Evolutionary conservation across 2,797 vertebrate genomes (phyloP).

Genomic region (Squalus acanthias): DNA sequence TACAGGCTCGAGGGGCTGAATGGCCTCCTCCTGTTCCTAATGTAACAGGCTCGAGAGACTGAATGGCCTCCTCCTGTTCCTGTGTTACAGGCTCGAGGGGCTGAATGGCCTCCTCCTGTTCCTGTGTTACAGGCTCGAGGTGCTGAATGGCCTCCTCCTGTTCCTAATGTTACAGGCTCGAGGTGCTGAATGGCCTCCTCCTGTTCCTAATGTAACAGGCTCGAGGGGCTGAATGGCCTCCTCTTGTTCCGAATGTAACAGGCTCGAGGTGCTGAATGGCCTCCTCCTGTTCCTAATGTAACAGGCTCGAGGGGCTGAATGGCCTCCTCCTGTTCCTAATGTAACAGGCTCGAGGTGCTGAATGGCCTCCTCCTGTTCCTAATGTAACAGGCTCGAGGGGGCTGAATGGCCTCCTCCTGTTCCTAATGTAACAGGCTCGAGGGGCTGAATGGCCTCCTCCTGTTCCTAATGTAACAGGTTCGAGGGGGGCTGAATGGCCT

Average conservation of each 20-base stretch:
- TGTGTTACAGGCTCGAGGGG: background rate
- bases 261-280: background rate
- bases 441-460: background rate
- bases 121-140: no score
- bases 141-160: no score
- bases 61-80: background rate
- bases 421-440: background rate
- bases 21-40: background rate
- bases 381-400: no score
- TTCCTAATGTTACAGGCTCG: background rate
- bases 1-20: background rate
- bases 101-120: background rate
- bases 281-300: background rate
- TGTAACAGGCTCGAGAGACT: background rate
- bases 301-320: background rate
- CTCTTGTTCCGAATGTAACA: background rate
- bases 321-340: background rate
- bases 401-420: no score
- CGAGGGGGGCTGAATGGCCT: no score
- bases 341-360: background rate
- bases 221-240: background rate
- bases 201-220: background rate
- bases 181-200: background rate
- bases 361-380: no score
- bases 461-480: no score